Percentiles rank a stretch among this genome's conserved stretches.
phyloP scores from a whole-genome alignment of 1,140 invertebrate genomes.

The Leguminivora glycinivorella region DNA sequence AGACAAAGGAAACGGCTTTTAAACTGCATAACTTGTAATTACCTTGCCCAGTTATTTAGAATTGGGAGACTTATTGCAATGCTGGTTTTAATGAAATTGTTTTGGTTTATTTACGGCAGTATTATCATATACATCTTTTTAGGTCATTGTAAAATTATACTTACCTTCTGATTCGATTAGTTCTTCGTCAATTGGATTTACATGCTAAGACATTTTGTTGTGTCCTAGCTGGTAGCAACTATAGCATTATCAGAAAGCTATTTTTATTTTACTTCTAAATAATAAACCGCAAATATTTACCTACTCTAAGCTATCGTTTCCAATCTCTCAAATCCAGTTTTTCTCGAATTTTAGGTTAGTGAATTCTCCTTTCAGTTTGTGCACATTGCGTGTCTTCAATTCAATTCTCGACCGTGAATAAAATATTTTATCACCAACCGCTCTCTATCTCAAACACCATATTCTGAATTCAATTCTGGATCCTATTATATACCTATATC shows the following conservation, averaged over 20 bases:
- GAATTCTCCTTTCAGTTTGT: conserved; percentile 1
- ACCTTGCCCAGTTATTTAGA: conserved; percentile 22
- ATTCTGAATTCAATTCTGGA: conserved; percentile 12
- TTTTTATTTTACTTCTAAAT: neutral
- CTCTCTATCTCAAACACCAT: conserved; percentile 14
- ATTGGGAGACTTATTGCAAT: conserved; percentile 1
- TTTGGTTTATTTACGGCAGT: neutral
- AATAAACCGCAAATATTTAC: neutral
- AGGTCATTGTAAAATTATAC: neutral
- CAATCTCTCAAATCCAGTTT: neutral
- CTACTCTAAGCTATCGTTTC: neutral
- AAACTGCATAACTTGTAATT: conserved; percentile 27
- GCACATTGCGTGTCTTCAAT: conserved; percentile 8
- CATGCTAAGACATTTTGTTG: too few relatives aligned
- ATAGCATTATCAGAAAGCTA: too few relatives aligned
- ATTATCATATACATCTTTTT: neutral
- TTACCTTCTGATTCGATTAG: neutral
- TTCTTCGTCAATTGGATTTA: too few relatives aligned
- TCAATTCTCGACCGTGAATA: neutral
- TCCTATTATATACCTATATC: conserved; percentile 39
- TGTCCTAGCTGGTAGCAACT: too few relatives aligned
- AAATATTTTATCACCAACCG: conserved; percentile 17
- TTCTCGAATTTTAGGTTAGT: neutral
- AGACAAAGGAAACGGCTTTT: conserved; percentile 21
- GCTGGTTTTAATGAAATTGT: neutral